Percentiles rank a stretch among this genome's conserved stretches.
Evolutionary conservation across 2,888 invertebrate species (phyloP).

Genomic region (Rhagonycha lutea): DNA sequence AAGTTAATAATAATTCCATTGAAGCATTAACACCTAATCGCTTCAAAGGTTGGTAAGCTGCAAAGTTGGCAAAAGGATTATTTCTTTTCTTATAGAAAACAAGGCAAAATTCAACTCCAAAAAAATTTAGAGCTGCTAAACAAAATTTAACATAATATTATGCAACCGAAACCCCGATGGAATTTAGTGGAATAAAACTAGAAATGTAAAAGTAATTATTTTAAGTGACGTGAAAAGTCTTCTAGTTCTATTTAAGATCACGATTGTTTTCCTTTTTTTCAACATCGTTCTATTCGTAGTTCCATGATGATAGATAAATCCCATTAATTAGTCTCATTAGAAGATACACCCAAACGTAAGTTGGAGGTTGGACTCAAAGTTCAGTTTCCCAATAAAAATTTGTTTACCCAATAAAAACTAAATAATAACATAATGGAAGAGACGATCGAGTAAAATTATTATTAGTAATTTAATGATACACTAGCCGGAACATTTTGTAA

Average conservation of each 20-base stretch:
- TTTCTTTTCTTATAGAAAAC: not conserved
- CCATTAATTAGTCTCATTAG: not conserved
- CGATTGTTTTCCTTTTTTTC: not conserved
- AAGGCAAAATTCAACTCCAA: not conserved
- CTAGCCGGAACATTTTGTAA: not conserved
- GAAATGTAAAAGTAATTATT: not conserved
- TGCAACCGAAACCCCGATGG: not conserved
- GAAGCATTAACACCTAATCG: not conserved
- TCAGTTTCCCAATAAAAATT: not conserved
- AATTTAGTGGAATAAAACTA: not conserved
- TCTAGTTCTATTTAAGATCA: not conserved
- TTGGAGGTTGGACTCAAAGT: not conserved
- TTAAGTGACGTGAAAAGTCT: not conserved
- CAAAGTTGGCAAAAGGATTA: not conserved
- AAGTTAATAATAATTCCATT: not conserved
- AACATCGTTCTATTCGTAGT: not conserved
- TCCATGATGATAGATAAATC: not conserved
- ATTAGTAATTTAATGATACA: constrained; percentile 2
- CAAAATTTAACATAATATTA: not conserved
- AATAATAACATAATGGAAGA: not conserved
- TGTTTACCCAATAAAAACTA: not conserved
- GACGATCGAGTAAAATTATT: not conserved
- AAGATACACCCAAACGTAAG: not conserved
- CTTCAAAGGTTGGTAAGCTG: not conserved
- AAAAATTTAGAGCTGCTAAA: not conserved